Evolutionary conservation across 2,797 vertebrate species (phyloP), one percentile per base, ranked within the genome.

Genomic region (Sciurus carolinensis): DNA sequence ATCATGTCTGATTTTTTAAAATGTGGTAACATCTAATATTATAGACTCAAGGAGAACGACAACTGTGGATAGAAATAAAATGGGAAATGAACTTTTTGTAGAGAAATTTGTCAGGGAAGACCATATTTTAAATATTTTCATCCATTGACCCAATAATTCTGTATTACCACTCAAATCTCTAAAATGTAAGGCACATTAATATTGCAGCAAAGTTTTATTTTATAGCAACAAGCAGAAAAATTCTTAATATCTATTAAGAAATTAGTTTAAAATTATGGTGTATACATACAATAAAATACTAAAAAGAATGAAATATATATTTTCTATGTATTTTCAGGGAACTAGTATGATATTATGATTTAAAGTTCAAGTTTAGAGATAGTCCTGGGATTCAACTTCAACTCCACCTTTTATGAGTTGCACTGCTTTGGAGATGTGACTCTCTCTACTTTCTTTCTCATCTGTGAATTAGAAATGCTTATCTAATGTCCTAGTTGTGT

Each of bases 181-280:
- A 90, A 96, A 83, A 84, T 93, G 26, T 28, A 71, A 96, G 67
- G 57, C 39, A 89, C 66, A 86, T 30, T 2, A 95, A 62, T 87
- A 76, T 72, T 59, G 12, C 3, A 83, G n/a, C 15, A 91, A 95
- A 94, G 5, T 52, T 90, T 9, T 64, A 92, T 75, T 79, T 69
- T 73, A 71, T 71, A 93, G 14, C n/a, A 90, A 92, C 24, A 54
- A 85, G 54, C 92, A 93, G 22, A 75, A 95, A 77, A 67, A 84
- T 84, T 71, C 64, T 87, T 73, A 72, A 7, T 84, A 39, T 59
- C 20, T 84, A 39, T 50, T 26, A 79, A 95, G 62, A 81, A 54
- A n/a, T 86, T 80, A 30, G 4, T 89, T 90, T 39, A 69, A 89
- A 87, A 85, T 71, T 30, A 66, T 26, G 18, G 3, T 71, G 39